Evolutionary conservation across 1,140 invertebrate genomes (phyloP), one percentile per base, ranked within the genome.

Genomic region (Atta texana): DNA sequence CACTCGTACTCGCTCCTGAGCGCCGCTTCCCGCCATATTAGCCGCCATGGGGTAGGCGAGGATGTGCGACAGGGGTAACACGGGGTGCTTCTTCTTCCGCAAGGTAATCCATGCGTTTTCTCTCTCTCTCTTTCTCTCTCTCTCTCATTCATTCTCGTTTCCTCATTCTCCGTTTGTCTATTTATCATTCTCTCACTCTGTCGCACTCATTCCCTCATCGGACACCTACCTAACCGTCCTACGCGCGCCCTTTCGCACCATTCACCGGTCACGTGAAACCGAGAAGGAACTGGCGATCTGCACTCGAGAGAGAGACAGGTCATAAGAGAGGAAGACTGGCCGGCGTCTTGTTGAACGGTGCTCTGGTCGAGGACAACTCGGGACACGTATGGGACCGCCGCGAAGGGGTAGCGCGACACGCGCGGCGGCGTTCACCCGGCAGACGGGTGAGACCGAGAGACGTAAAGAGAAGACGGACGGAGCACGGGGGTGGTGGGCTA

Each of bases 21-120:
- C 91, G 89, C 92, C 92, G 92, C 91, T 95, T 95, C 93, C 94
- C 94, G 95, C 94, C 93, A 95, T 95, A 96, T 96, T 96, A 96
- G 92, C 89, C 92, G 91, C 89, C 93, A 95, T 94, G 93, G 92
- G 93, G 91, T 94, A 87, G 88, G 91, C 90, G 77, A 90, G 87
- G 72, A 97, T 97, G 96, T 97, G 96, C 92, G 96, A 97, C 95
- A 96, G 96, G 95, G 96, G 96, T 95, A 96, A 96, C 92, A 96
- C 96, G 91, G 96, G 96, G 93, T 97, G 96, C 94, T 97, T 97
- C 94, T 96, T 96, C 93, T 96, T 96, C 88, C 95, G 96, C 95
- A 96, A 97, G 96, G 96, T 97, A 96, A 96, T 94, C 93, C 55
- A 44, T 57, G 80, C 80, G 34, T 16, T 74, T 66, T 85, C 61